Evolutionary conservation across 2,888 invertebrate species (phyloP), one percentile per base, ranked within the genome.

Genomic region (Matsumyia berberina): DNA sequence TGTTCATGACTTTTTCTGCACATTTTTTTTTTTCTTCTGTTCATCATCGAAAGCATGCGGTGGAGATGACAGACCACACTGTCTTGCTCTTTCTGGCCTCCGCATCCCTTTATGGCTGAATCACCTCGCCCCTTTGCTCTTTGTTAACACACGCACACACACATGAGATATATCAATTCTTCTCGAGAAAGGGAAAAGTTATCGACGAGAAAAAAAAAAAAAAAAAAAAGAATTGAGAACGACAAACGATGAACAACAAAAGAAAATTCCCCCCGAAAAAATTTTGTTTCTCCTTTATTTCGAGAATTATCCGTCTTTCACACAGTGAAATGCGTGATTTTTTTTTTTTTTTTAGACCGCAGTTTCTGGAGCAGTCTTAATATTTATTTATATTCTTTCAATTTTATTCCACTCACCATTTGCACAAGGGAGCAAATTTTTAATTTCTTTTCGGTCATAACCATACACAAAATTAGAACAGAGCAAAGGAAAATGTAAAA

Each of bases 161-260:
- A 37, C 37, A 55, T 19, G 42, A 33, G n/a, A 49, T 39, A 15
- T 42, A 55, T 7, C 35, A 72, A 73, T 73, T 49, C 64, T 66
- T 83, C 49, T 62, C 51, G 46, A 74, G 69, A 74, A 66, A 80
- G 73, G 78, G 69, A 85, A 85, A 78, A 70, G 46, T 70, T 79
- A 74, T 64, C 62, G 69, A 64, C 29, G 66, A 53, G 33, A 6
- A 70, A 8, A 46, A 39, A 60, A n/a, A 24, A 55, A 55, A 31
- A 72, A 66, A 72, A 72, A 69, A n/a, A n/a, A n/a, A n/a, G n/a
- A 24, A 24, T 37, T 62, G 73, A 83, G 72, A 67, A 82, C 53
- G 70, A 66, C 49, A 31, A 77, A 70, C 67, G 57, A 78, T 60
- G 31, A 80, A 83, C 73, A 78, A 78, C 67, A 77, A 55, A 69